These are phyloP conservation scores for Bicyclus anynana DNA, from an alignment of 1,140 invertebrate species.

Conservation along the genomic window DNA sequence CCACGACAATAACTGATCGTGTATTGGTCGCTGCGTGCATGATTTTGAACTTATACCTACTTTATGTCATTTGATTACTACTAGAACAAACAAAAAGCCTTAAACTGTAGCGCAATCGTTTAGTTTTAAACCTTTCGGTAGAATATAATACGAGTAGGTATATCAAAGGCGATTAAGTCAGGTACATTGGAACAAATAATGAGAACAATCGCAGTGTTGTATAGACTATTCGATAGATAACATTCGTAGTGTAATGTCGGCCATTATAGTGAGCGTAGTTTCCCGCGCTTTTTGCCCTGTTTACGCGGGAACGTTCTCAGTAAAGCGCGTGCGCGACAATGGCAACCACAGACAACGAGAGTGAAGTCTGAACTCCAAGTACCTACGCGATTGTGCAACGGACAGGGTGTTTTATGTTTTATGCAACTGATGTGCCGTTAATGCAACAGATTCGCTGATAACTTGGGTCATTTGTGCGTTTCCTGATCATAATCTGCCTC, in stretches of 20 bases:
- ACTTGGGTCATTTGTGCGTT: conserved; percentile 37
- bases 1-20: too few species aligned
- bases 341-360: conserved; percentile 57
- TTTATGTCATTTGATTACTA: too few species aligned
- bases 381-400: conserved; percentile 61
- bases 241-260: conserved; percentile 71
- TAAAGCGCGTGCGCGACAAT: conserved; percentile 69
- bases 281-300: conserved; percentile 71
- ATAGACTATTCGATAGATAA: conserved; percentile 60
- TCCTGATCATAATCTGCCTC: conserved; percentile 35
- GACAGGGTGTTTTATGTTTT: conserved; percentile 54
- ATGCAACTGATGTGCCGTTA: conserved; percentile 71
- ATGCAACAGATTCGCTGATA: conserved; percentile 52
- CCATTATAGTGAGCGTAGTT: conserved; percentile 61
- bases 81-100: too few species aligned
- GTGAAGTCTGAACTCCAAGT: conserved; percentile 51
- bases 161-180: conserved; percentile 6
- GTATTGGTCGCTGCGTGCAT: too few species aligned
- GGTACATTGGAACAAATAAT: conserved; percentile 42
- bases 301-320: conserved; percentile 75
- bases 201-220: conserved; percentile 63
- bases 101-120: too few species aligned
- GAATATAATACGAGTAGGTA: not conserved
- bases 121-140: too few species aligned
- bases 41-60: too few species aligned